Base-by-base conservation (phyloP, 2,888 invertebrate genomes). In the Mesorhabditis sp. region DNA sequence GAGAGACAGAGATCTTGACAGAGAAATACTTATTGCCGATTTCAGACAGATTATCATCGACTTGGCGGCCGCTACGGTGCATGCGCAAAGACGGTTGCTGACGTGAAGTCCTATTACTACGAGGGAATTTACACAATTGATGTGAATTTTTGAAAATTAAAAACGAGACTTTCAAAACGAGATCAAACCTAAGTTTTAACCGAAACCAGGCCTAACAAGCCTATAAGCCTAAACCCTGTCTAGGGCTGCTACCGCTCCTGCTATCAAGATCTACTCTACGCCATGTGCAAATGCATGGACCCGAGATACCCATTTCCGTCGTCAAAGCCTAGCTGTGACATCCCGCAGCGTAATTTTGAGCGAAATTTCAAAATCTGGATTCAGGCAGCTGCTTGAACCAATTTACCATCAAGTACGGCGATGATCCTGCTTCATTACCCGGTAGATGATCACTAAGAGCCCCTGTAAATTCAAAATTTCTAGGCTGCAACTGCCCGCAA, bases 211-310 rank as follows among this genome's bases (percentile, higher is more conserved):
- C 7, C 7, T 13, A 50, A n/a, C 58, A 50, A 2, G n/a, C n/a
- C 10, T n/a, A 13, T 50, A 50, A 50, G n/a, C 7, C n/a, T 13
- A 50, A 13, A 10, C n/a, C 58, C 7, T 50, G 7, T 50, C 58
- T 62, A 80, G 80, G 80, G 78, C 7, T 81, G 81, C 61, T 68
- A 77, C 6, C 72, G 80, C n/a, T 76, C 79, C 7, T 81, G 80
- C 65, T 80, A 80, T 45, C 80, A 80, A 71, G 76, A 76, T 61
- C 65, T 68, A 50, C 74, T 80, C n/a, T 43, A 69, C 42, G 6
- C 65, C 58, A 67, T 50, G 2, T 81, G 81, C 64, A 72, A 64
- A 4, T 81, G 81, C 64, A 79, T 79, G 78, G 81, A 81, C 62
- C 81, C 81, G 2, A 66, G 81, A 41, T 81, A 81, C 43, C 77